Evolutionary conservation across 2,797 vertebrate species (phyloP), one percentile per base, ranked within the genome.

Genomic region (Champsocephalus gunnari): DNA sequence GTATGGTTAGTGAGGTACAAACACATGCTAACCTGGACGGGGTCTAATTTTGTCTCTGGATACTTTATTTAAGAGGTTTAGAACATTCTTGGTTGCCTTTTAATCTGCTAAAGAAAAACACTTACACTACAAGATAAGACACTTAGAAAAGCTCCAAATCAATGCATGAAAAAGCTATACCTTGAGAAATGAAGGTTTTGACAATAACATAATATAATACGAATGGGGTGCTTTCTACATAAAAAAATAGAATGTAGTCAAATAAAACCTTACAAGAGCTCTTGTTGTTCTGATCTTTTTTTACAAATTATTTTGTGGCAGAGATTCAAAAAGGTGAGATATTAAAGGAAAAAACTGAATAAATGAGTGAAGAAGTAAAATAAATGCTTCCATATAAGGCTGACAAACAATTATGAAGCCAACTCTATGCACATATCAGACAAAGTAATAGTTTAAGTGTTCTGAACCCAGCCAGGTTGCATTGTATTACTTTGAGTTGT

Each of bases 1-100:
- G 57, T 56, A 16, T n/a, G 61, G 66, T 72, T 73, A 79, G 72
- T 71, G 73, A 87, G 49, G 58, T 48, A 59, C 70, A 82, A 61
- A 71, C 58, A 66, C 66, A 59, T 34, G 51, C 57, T 74, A 72
- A 83, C 69, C 65, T 71, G 75, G 43, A 38, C 56, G 17, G 48
- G 53, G 48, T 69, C 56, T 82, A 65, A 81, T 67, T 64, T 58
- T 59, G 65, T 66, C 16, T 49, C 50, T 68, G 38, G 47, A 75
- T 79, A 59, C 76, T 74, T 76, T 67, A 65, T 65, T 56, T 50
- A 12, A 67, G 71, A 72, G 66, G 55, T 81, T 38, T 66, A 62
- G 43, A 78, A 53, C 75, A 76, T 76, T 80, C 60, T 54, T 67
- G 62, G 59, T 67, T 60, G 65, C 32, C 65, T 57, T 79, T 75